phyloP scores from a whole-genome alignment of 30 jellyfish, hydroid and myxozoan genomes.

The Chrysaora quinquecirrha region DNA sequence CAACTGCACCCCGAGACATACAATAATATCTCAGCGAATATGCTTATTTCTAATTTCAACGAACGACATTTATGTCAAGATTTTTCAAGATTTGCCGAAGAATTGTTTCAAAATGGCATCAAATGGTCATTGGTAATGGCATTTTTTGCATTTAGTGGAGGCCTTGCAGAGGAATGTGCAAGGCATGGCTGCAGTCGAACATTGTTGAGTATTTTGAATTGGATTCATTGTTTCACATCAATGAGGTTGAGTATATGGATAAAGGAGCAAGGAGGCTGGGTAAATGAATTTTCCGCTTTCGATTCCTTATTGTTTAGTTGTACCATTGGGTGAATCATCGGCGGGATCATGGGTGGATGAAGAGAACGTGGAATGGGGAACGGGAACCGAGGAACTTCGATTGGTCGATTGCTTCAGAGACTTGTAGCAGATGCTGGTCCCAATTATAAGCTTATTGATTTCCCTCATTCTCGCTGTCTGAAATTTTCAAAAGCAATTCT shows the following conservation, averaged over 20 bases:
- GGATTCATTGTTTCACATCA: slow-evolving; percentile 56
- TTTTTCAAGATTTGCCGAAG: slow-evolving; percentile 63
- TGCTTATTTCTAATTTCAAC: slow-evolving; percentile 58
- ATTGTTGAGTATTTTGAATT: slow-evolving; percentile 40
- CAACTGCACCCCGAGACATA: slow-evolving; percentile 65
- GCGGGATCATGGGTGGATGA: too few species aligned
- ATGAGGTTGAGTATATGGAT: slow-evolving; percentile 42
- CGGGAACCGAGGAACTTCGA: too few species aligned
- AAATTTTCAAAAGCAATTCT: too few species aligned
- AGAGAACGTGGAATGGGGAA: too few species aligned
- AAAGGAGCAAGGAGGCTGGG: slow-evolving; percentile 74
- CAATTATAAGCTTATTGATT: too few species aligned
- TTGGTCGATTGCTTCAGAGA: too few species aligned
- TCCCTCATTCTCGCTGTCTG: too few species aligned
- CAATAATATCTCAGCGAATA: slow-evolving; percentile 29
- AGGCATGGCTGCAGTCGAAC: slow-evolving; percentile 58
- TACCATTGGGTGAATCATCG: too few species aligned
- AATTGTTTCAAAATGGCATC: slow-evolving; percentile 53
- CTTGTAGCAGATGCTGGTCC: too few species aligned
- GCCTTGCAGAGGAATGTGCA: slow-evolving; percentile 73
- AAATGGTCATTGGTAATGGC: slow-evolving; percentile 72
- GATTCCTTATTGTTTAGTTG: too few species aligned
- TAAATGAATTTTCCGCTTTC: too few species aligned
- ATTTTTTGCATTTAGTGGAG: slow-evolving; percentile 66
- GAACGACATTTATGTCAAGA: slow-evolving; percentile 66